Conservation (phyloP, 1,140 invertebrate species). For the Steinernema khuongi region DNA sequence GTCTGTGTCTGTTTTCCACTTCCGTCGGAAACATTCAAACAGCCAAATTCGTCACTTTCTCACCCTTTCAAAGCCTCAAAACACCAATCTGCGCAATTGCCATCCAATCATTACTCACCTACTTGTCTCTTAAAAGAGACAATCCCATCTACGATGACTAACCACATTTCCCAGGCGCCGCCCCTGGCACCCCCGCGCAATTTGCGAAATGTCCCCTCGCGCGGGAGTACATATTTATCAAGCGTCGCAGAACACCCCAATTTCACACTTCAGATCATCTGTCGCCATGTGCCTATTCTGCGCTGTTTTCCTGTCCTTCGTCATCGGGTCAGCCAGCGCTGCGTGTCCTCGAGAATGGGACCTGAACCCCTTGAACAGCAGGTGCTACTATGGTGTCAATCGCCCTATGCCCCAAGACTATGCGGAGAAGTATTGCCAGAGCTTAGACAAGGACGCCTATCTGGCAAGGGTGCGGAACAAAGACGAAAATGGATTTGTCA, state of each 20-base stretch:
- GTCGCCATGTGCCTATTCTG: conserved; percentile 17
- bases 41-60: background rate
- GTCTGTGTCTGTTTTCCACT: too few relatives aligned
- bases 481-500: conserved; percentile 39
- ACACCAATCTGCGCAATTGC: background rate
- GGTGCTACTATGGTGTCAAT: conserved; percentile 36
- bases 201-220: background rate
- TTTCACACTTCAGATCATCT: conserved; percentile 20
- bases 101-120: conserved; percentile 7
- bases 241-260: background rate
- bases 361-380: conserved; percentile 17
- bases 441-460: conserved; percentile 30
- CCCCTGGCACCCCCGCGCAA: background rate
- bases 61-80: background rate
- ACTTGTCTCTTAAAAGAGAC: conserved; percentile 1
- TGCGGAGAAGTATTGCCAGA: conserved; percentile 37
- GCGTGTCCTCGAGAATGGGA: conserved; percentile 36
- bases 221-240: conserved; percentile 4
- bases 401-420: conserved; percentile 36
- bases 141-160: background rate
- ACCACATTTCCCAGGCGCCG: background rate
- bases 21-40: too few relatives aligned
- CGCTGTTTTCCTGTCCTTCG: background rate
- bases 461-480: conserved; percentile 32
- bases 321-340: conserved; percentile 2